phyloP scores from a whole-genome alignment of 2,888 invertebrate genomes.

The Chironomus riparius region DNA sequence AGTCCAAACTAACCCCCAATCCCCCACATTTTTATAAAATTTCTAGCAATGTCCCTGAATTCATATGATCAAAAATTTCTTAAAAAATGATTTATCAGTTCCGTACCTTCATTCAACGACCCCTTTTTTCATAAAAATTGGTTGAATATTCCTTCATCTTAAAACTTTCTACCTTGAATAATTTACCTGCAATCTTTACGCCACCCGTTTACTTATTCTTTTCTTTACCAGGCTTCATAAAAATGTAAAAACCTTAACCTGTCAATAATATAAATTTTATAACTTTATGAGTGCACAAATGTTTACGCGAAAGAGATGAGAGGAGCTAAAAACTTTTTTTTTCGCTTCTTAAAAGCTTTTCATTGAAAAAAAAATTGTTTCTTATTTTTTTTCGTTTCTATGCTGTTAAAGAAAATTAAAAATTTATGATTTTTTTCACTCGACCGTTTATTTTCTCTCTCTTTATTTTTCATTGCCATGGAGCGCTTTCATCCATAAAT shows the following conservation, averaged over 20 bases:
- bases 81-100: no score
- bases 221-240: background rate
- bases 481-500: slow-evolving; percentile 1
- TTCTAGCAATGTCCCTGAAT: no score
- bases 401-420: slow-evolving; percentile 9
- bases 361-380: background rate
- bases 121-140: no score
- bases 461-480: background rate
- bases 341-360: slow-evolving; percentile 10
- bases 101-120: no score
- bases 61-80: no score
- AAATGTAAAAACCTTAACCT: background rate
- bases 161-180: no score
- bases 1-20: no score
- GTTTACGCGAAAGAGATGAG: background rate
- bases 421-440: slow-evolving; percentile 21
- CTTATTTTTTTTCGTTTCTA: background rate
- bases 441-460: no score
- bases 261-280: slow-evolving; percentile 23
- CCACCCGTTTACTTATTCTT: background rate
- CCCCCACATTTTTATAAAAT: no score
- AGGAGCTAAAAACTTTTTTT: background rate
- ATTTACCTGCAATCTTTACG: background rate
- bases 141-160: no score
- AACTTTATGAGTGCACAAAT: slow-evolving; percentile 7